These are phyloP conservation scores for Lasiommata megera DNA, from an alignment of 2,888 invertebrate genomes.

Conservation along the genomic window DNA sequence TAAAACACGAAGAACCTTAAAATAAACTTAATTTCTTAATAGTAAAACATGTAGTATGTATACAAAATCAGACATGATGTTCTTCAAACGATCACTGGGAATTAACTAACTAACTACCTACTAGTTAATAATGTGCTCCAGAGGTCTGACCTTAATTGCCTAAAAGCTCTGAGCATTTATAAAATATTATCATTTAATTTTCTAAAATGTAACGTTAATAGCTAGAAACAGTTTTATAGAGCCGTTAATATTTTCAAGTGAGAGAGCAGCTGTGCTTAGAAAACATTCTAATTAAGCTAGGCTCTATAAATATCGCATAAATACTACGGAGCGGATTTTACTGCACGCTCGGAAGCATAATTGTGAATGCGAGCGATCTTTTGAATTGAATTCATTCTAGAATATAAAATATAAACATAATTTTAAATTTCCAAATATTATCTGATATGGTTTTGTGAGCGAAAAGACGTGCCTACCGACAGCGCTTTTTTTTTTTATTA, in stretches of 20 bases:
- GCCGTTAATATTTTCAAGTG: slow-evolving; percentile 12
- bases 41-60: too few relatives aligned
- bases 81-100: too few relatives aligned
- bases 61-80: too few relatives aligned
- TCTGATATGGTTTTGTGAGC: too few relatives aligned
- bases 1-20: too few relatives aligned
- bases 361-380: background rate
- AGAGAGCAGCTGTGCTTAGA: slow-evolving; percentile 13
- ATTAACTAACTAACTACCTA: too few relatives aligned
- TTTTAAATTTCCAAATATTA: too few relatives aligned
- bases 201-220: background rate
- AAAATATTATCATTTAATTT: slow-evolving; percentile 2
- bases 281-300: slow-evolving; percentile 19
- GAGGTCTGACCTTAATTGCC: background rate
- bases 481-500: too few relatives aligned
- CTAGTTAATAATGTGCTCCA: background rate
- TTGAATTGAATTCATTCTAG: background rate
- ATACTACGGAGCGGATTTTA: slow-evolving; percentile 7
- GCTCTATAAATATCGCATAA: slow-evolving; percentile 19
- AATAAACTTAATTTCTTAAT: too few relatives aligned
- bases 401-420: too few relatives aligned
- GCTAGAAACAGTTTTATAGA: slow-evolving; percentile 9
- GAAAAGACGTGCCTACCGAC: too few relatives aligned
- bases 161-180: background rate
- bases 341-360: slow-evolving; percentile 4